These are phyloP conservation scores for Copidosoma floridanum DNA, from an alignment of 1,140 invertebrate genomes.

Conservation along the genomic window DNA sequence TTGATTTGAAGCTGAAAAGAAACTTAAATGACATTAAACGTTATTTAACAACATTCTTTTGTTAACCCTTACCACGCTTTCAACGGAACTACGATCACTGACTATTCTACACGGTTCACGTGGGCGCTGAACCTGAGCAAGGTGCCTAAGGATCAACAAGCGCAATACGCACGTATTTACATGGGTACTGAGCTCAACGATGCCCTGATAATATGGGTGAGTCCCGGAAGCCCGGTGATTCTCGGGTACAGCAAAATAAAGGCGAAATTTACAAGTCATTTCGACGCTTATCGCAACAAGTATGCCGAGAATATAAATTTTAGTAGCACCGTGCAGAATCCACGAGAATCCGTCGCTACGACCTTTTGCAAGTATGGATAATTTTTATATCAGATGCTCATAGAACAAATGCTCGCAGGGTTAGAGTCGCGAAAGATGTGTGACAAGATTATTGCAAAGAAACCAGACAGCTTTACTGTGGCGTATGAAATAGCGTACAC, in stretches of 20 bases:
- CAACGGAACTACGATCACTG: no score
- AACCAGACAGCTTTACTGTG: not conserved
- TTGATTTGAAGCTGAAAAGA: no score
- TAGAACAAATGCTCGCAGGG: not conserved
- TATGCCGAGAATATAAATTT: constrained; percentile 30
- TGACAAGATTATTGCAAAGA: not conserved
- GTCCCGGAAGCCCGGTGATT: constrained; percentile 13
- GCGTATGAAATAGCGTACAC: not conserved
- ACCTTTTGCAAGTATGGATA: not conserved
- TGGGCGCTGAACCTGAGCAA: not conserved
- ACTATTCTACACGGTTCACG: not conserved
- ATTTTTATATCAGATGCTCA: not conserved
- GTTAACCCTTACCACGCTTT: no score
- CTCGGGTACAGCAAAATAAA: constrained; percentile 22
- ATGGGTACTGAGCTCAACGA: constrained; percentile 27
- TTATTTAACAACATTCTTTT: no score
- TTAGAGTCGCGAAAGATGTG: not conserved
- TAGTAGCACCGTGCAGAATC: not conserved
- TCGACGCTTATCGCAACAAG: constrained; percentile 21
- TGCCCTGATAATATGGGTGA: constrained; percentile 26
- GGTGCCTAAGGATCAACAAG: not conserved
- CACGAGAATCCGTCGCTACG: not conserved
- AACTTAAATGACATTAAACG: no score
- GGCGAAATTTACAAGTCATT: constrained; percentile 15
- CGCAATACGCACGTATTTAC: constrained; percentile 20